Base-by-base conservation (phyloP, 2,888 invertebrate genomes). In the Zelleria hepariella region DNA sequence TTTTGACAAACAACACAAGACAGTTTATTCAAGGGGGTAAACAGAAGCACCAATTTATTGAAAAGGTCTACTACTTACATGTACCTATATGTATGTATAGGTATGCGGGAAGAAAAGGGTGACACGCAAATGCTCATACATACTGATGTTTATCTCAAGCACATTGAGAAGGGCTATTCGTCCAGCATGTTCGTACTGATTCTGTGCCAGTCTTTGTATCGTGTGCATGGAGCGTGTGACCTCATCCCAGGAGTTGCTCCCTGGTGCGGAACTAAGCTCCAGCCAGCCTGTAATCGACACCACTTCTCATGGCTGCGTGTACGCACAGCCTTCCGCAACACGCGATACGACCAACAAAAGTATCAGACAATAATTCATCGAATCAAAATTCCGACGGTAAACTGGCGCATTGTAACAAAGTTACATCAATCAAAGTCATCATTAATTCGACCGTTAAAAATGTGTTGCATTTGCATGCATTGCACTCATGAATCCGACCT, bases 161-260 rank as follows among this genome's bases (percentile, higher is more conserved):
- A 15, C 3, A 15, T 42, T 15, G 15, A 42, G 15, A 15, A 42
- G 15, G 32, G 15, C 32, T 42, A 10, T 42, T 42, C 32, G 32
- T 5, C 0, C 32, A 42, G 32, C 15, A 42, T n/a, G n/a, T n/a
- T n/a, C 15, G 1, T 42, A 42, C 2, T 0, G 32, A 2, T 42
- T 42, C 32, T 42, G 10, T 42, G 15, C 15, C 64, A 61, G 60
- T 69, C 71, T 79, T 84, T 83, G 83, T 84, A 72, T 66, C 66
- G 74, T 82, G 83, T 62, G 77, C 79, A 83, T 59, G 62, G 66
- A 82, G 77, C 86, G 79, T 86, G 79, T 77, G 76, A 80, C 80
- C 78, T 77, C 77, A 75, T 77, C 78, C 74, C 70, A 69, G 74
- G 72, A 70, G 73, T 67, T 70, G 75, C 66, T 72, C 77, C 77